Conservation (phyloP, 2,113 vertebrate genomes). For the Symphodus melops region DNA sequence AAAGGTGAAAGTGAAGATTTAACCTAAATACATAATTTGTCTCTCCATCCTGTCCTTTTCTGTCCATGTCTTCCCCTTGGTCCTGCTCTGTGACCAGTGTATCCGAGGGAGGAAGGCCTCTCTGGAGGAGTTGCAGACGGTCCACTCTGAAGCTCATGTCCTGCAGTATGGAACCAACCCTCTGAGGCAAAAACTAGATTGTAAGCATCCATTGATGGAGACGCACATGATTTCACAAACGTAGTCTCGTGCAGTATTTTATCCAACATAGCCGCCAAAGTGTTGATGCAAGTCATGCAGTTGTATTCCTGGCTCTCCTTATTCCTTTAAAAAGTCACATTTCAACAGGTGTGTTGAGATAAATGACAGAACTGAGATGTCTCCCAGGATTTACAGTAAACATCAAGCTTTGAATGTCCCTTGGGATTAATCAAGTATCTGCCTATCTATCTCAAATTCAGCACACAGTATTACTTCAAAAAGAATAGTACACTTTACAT, state of each 20-base stretch:
- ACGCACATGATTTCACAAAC: not conserved
- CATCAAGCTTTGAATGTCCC: no score
- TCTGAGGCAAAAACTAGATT: constrained; percentile 95
- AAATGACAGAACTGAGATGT: not conserved
- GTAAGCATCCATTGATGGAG: constrained; percentile 80
- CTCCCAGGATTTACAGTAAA: not conserved
- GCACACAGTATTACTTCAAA: not conserved
- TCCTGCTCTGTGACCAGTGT: constrained; percentile 80
- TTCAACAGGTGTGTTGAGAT: not conserved
- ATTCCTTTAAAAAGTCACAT: not conserved
- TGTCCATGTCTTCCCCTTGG: not conserved
- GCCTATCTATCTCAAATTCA: not conserved
- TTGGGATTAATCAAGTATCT: no score
- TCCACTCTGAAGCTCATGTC: constrained; percentile 94
- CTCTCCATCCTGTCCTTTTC: not conserved
- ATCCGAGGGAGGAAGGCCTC: constrained; percentile 96
- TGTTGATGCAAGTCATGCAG: no score
- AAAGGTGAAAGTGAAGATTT: not conserved
- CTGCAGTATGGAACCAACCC: constrained; percentile 98
- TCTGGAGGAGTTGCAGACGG: constrained; percentile 93
- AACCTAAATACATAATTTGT: not conserved
- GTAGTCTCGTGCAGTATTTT: not conserved
- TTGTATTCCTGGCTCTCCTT: no score
- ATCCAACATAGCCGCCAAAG: not conserved
- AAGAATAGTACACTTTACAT: not conserved